A percentile compares a stretch with the other conserved stretches of the same genome.
Conservation (phyloP, 2,113 vertebrate genomes). For the Bubo blakistoni region DNA sequence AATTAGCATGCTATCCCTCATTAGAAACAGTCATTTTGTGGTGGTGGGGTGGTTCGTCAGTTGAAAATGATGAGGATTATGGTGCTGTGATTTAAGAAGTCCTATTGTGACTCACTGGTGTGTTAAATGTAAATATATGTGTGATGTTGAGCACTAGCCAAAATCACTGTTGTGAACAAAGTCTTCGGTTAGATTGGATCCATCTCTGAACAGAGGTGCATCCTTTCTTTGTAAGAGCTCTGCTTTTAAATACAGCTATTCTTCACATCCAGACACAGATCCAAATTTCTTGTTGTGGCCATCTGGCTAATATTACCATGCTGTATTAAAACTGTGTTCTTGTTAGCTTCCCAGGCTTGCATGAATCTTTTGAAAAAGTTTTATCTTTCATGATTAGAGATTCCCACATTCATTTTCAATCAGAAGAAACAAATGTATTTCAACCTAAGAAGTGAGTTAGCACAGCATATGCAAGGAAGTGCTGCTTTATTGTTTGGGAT, state of each 20-base stretch:
- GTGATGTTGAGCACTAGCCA: background rate
- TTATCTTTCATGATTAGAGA: background rate
- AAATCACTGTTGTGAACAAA: background rate
- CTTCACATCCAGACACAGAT: background rate
- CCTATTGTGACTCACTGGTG: background rate
- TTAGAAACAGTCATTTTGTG: background rate
- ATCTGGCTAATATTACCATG: background rate
- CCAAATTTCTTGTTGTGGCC: background rate
- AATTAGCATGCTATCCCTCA: background rate
- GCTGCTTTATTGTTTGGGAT: background rate
- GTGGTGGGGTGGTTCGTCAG: background rate
- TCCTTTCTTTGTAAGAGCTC: background rate
- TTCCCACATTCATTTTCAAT: background rate
- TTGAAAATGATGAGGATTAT: background rate
- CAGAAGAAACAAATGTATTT: background rate
- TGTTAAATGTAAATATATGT: conserved; percentile 1
- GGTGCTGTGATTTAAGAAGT: background rate
- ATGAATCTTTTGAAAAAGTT: background rate
- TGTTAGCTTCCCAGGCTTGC: background rate
- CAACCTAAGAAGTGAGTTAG: background rate
- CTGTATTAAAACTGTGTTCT: background rate
- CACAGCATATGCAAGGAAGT: background rate
- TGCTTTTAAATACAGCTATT: background rate
- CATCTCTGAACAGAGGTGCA: background rate
- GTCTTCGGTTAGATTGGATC: background rate